Evolutionary conservation across 2,888 invertebrate genomes (phyloP).

Genomic region (Crossocerus cetratus): DNA sequence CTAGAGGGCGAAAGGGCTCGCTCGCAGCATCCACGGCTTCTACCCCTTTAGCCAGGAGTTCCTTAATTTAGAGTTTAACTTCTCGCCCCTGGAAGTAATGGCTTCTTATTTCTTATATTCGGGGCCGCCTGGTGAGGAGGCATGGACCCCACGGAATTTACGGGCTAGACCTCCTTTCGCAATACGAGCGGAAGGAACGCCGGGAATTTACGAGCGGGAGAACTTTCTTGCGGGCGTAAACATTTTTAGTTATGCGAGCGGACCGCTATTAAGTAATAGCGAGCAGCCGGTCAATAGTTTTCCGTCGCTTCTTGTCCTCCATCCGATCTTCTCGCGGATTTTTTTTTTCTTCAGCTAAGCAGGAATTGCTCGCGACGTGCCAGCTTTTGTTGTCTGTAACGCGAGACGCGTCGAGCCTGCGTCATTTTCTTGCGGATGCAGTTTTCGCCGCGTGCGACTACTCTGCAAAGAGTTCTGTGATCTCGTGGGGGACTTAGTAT

Average conservation of each 20-base stretch:
- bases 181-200: neutral
- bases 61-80: too few relatives aligned
- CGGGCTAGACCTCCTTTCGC: neutral
- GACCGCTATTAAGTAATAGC: neutral
- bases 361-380: neutral
- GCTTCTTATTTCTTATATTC: too few relatives aligned
- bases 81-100: too few relatives aligned
- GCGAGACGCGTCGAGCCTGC: neutral
- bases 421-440: neutral
- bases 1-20: too few relatives aligned
- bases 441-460: too few relatives aligned
- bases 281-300: neutral
- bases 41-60: too few relatives aligned
- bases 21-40: too few relatives aligned
- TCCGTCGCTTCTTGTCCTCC: neutral
- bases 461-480: too few relatives aligned
- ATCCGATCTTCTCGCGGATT: neutral
- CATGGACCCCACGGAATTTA: neutral
- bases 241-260: neutral
- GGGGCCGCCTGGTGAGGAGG: too few relatives aligned
- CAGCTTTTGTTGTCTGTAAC: neutral
- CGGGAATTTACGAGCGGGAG: neutral
- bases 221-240: slow-evolving; percentile 4
- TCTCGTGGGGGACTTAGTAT: too few relatives aligned
- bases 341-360: neutral